Conservation (phyloP, 2,113 vertebrate species). For the Lagopus muta region DNA sequence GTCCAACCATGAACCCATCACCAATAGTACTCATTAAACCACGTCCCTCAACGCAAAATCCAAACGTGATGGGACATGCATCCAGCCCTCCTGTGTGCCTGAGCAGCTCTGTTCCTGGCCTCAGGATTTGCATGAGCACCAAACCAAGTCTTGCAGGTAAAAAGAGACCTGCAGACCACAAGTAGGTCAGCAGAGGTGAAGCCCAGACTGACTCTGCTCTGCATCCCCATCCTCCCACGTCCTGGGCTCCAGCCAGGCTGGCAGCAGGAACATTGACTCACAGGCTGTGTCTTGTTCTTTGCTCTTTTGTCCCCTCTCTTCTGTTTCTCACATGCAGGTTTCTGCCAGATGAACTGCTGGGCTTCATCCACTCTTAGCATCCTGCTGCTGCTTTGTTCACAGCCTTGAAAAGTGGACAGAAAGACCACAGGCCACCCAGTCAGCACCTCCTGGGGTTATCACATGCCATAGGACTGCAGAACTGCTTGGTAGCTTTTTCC, state of each 20-base stretch:
- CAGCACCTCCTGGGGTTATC: not conserved
- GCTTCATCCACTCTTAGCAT: rapidly evolving
- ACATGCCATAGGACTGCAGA: not conserved
- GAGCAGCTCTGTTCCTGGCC: not conserved
- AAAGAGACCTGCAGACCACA: not conserved
- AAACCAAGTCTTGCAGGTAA: not conserved
- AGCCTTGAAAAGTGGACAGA: not conserved
- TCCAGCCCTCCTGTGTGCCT: not conserved
- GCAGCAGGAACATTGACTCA: constrained; percentile 23
- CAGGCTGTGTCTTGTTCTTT: not conserved
- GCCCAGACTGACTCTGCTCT: not conserved
- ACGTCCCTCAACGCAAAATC: too few species aligned
- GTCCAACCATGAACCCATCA: too few species aligned
- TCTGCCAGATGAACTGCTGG: not conserved
- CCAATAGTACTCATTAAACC: too few species aligned
- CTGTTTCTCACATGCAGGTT: not conserved
- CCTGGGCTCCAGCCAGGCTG: not conserved
- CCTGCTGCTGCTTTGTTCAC: not conserved
- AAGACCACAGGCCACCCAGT: not conserved
- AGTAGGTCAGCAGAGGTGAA: not conserved
- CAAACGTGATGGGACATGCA: not conserved
- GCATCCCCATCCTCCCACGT: not conserved
- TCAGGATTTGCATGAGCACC: not conserved
- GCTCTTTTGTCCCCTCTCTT: not conserved
- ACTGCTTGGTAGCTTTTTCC: not conserved